Base-by-base conservation (phyloP, 2,888 invertebrate genomes). In the Stenodema calcarata region DNA sequence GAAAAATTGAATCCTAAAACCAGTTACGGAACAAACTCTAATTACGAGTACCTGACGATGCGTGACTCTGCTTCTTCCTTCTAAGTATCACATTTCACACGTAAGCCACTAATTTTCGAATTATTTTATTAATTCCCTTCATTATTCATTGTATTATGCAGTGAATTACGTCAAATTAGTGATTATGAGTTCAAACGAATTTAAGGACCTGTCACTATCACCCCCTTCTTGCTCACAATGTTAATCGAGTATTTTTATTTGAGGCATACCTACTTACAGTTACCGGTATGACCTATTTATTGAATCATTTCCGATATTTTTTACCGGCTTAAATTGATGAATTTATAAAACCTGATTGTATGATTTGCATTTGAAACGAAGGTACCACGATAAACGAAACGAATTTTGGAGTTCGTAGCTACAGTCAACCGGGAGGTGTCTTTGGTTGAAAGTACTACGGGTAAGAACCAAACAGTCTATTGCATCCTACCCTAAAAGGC, bases 21-120 rank as follows among this genome's bases (percentile, higher is more conserved):
- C 14, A 50, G n/a, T n/a, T n/a, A 50, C 50, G 16, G 50, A 50
- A 50, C 14, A 50, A 50, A 50, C 4, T 50, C 4, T 50, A 1
- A 28, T 3, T 16, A n/a, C n/a, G n/a, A n/a, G n/a, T 41, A 18
- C 12, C 41, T 44, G 44, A 78, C 14, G 27, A 78, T 80, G 80
- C 54, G 54, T 80, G 30, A 78, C 78, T 76, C 76, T 54, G 27
- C 47, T 80, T 42, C 16, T 16, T 80, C 28, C 50, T 80, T n/a
- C 23, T 80, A n/a, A n/a, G n/a, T n/a, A 80, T 80, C 80, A 80
- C 80, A 80, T 80, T 80, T 80, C 54, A 80, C 54, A 18, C 54
- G 35, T 80, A 80, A 80, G 80, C 80, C 80, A 80, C 80, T 80
- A 80, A 80, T 80, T 50, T 27, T 44, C 16, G n/a, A 75, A 75